These are phyloP conservation scores for Onychostoma macrolepis DNA, from an alignment of 2,113 vertebrate species.

Conservation along the genomic window DNA sequence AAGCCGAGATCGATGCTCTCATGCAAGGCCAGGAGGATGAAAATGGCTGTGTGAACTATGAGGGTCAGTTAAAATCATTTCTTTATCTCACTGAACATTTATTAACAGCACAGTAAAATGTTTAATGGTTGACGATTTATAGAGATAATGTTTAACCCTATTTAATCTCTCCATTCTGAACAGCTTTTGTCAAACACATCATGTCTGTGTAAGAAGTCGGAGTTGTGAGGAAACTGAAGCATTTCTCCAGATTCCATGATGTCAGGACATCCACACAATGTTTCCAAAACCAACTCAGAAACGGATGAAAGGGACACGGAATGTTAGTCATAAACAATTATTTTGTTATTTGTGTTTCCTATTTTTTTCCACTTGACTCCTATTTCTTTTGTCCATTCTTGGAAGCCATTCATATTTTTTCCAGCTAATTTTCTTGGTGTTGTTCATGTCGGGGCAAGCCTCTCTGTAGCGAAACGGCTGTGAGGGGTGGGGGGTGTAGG, in stretches of 20 bases:
- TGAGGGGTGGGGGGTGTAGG: slow-evolving; percentile 53
- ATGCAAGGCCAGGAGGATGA: slow-evolving; percentile 96
- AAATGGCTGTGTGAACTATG: slow-evolving; percentile 95
- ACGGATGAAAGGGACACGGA: slow-evolving; percentile 78
- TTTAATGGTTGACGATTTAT: not conserved
- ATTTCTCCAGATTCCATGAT: slow-evolving; percentile 82
- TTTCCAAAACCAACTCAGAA: slow-evolving; percentile 72
- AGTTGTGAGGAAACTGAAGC: slow-evolving; percentile 65
- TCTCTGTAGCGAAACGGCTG: slow-evolving; percentile 63
- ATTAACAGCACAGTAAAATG: not conserved
- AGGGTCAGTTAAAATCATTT: slow-evolving; percentile 77
- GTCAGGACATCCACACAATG: slow-evolving; percentile 77
- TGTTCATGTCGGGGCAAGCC: slow-evolving; percentile 38
- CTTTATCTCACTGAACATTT: not conserved
- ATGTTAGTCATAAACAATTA: slow-evolving; percentile 75
- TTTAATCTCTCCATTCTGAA: slow-evolving; percentile 29
- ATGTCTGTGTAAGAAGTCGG: slow-evolving; percentile 87
- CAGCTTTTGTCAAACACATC: slow-evolving; percentile 99
- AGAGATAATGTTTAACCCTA: not conserved
- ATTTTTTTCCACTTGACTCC: slow-evolving; percentile 59
- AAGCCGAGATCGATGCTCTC: slow-evolving; percentile 90
- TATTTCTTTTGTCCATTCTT: slow-evolving; percentile 57
- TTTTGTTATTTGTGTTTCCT: slow-evolving; percentile 57
- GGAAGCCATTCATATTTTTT: slow-evolving; percentile 58
- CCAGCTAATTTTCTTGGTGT: slow-evolving; percentile 46